Base-by-base conservation (phyloP, 1,140 invertebrate species). In the Aphis craccivora region DNA sequence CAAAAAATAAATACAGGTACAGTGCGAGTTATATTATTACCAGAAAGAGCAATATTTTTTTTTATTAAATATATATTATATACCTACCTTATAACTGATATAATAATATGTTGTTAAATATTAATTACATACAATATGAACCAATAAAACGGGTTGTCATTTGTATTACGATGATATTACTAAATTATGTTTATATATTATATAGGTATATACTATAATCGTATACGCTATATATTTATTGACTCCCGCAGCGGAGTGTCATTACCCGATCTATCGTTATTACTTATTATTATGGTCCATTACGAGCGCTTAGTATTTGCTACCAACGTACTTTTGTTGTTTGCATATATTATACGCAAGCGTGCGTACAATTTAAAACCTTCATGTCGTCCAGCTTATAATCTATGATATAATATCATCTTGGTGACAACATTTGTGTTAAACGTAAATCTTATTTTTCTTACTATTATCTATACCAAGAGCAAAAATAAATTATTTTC, bases 211-310 rank as follows among this genome's bases (percentile, higher is more conserved):
- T n/a, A 67, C 30, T 18, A 67, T 67, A 51, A 11, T 51, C 48
- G 14, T 51, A n/a, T n/a, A n/a, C 60, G 14, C n/a, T 76, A 76
- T 76, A 76, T 35, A 76, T 76, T 76, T 76, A 76, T 18, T 76
- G 30, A 76, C 60, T 76, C 60, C 60, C 60, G 60, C n/a, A n/a
- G 60, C 60, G 30, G 37, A 40, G n/a, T 76, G 60, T 76, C 60
- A 76, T 76, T 76, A 76, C 30, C n/a, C 60, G n/a, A 76, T n/a
- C 9, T 67, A n/a, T 76, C 30, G 60, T 35, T 76, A 76, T 76
- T 76, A 76, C n/a, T 35, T 76, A 76, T 76, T 76, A 76, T 76
- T 76, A 76, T 76, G 60, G 60, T 76, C 60, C 60, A 76, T 76
- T 76, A 76, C 60, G 3, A 76, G 60, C n/a, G 60, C 60, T 76